Base-by-base conservation (phyloP, 2,797 vertebrate species). In the Pangasius krempfi region DNA sequence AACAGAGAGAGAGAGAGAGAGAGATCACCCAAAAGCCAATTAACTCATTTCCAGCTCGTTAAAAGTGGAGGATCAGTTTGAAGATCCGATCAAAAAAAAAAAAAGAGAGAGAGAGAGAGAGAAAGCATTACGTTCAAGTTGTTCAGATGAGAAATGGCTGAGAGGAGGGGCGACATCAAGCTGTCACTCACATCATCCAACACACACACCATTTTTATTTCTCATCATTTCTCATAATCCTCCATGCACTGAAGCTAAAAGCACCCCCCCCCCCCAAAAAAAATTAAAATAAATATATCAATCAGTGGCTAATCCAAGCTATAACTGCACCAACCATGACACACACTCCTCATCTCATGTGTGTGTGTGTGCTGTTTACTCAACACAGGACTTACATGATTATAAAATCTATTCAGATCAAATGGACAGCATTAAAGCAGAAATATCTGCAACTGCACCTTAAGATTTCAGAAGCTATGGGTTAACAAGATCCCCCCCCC, bases 21-120 rank as follows among this genome's bases (percentile, higher is more conserved):
- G 91, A 92, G 95, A 95, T 95, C 93, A 91, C 52, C 75, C 27
- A 89, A 93, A 95, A 95, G 94, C 47, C 94, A 95, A 94, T 96
- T 95, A 95, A 52, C 83, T 81, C 50, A 89, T 92, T 93, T 92
- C 52, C 88, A 82, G 86, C 56, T 89, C 82, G 87, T 94, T 95
- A 6, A 33, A 84, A 68, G 16, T 33, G 64, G 18, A 68, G 2
- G n/a, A 84, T 40, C 30, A n/a, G 12, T 9, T 4, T 12, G n/a
- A 14, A 79, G 20, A 79, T 52, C 47, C 12, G 75, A 52, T 66
- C 5, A 40, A 60, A 85, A 64, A 66, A 27, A 27, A n/a, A 30
- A 18, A 3, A 4, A 56, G 4, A 56, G 1, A 56, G 16, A 56
- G 4, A 16, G 16, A 56, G 1, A 56, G 4, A 18, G 4, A 56